Conservation (phyloP, 2,797 vertebrate species). For the Pelodytes ibericus region DNA sequence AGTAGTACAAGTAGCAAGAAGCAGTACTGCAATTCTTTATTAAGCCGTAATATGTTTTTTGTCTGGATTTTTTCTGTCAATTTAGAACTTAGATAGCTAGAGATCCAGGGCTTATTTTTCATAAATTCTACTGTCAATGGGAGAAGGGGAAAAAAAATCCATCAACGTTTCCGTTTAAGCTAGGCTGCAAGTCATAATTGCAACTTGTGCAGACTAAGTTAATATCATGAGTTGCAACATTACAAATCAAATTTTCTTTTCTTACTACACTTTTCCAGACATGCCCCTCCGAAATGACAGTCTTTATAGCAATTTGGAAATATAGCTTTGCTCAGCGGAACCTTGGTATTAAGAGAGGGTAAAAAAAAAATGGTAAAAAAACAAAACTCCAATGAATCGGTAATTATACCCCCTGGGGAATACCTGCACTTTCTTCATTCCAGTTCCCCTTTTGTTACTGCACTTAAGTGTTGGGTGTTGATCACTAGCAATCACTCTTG, state of each 20-base stretch:
- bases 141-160: constrained; percentile 25
- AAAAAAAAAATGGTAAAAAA: constrained; percentile 23
- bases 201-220: constrained; percentile 47
- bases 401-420: constrained; percentile 47
- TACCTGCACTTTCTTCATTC: constrained; percentile 53
- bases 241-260: constrained; percentile 51
- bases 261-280: constrained; percentile 44
- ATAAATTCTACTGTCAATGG: constrained; percentile 10
- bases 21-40: too few relatives aligned
- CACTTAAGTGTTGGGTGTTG: constrained; percentile 50
- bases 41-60: too few relatives aligned
- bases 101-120: constrained; percentile 35
- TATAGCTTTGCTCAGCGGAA: constrained; percentile 58
- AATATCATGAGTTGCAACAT: constrained; percentile 42
- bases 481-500: constrained; percentile 49
- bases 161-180: constrained; percentile 18
- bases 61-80: too few relatives aligned
- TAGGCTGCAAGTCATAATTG: constrained; percentile 45
- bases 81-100: too few relatives aligned
- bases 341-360: constrained; percentile 40
- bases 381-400: constrained; percentile 38
- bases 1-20: too few relatives aligned
- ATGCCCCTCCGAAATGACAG: constrained; percentile 48
- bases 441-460: constrained; percentile 46
- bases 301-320: constrained; percentile 48